Percentiles rank a stretch among this genome's conserved stretches.
phyloP scores from a whole-genome alignment of 2,113 vertebrate species.

The Pogonocichla stellata region DNA sequence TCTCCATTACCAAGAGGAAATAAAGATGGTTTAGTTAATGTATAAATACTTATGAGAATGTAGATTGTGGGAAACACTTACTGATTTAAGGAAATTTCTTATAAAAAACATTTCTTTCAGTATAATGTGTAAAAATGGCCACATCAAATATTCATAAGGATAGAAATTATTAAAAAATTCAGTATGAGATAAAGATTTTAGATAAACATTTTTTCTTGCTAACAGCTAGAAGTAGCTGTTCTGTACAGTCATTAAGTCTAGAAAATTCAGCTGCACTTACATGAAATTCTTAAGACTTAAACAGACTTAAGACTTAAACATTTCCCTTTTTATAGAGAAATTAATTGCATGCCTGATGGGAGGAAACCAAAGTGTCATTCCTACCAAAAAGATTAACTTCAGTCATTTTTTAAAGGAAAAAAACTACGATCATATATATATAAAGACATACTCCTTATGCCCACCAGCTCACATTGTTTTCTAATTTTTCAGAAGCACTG shows the following conservation, averaged over 20 bases:
- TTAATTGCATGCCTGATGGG: neutral
- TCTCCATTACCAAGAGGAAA: neutral
- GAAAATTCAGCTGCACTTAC: neutral
- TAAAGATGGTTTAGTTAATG: neutral
- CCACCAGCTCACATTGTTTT: neutral
- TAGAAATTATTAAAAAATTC: neutral
- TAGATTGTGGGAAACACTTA: neutral
- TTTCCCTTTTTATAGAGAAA: neutral
- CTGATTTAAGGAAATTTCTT: neutral
- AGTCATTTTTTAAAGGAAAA: neutral
- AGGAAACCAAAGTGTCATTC: neutral
- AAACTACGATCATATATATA: rapidly evolving
- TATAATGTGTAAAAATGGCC: neutral
- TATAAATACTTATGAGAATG: neutral
- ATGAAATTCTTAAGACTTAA: neutral
- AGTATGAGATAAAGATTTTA: neutral
- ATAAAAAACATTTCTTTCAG: neutral
- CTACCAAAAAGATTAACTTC: neutral
- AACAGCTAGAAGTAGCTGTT: neutral
- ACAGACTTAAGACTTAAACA: neutral
- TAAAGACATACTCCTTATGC: neutral
- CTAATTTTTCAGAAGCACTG: neutral
- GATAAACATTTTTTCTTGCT: neutral
- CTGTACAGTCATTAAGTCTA: neutral
- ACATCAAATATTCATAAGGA: neutral